These are phyloP conservation scores for Sialis lutaria DNA, from an alignment of 2,888 invertebrate genomes.

Conservation along the genomic window DNA sequence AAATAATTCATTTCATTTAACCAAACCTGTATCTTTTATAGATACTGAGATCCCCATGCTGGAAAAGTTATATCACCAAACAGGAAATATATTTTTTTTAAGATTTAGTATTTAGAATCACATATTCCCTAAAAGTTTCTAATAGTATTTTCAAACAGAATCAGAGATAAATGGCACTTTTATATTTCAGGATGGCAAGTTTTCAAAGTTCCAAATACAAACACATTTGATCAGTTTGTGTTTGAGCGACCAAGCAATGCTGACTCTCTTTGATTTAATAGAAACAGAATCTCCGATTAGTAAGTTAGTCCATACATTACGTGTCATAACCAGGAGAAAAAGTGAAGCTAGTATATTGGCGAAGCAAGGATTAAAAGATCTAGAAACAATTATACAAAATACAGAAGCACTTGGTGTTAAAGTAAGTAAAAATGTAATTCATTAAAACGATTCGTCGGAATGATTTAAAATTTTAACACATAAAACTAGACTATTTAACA, in stretches of 20 bases:
- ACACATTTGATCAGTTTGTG: slow-evolving; percentile 47
- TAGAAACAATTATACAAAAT: slow-evolving; percentile 54
- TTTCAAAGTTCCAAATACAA: slow-evolving; percentile 52
- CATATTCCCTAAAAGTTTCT: too few relatives aligned
- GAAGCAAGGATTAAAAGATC: slow-evolving; percentile 51
- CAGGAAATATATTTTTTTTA: too few relatives aligned
- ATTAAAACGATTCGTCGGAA: too few relatives aligned
- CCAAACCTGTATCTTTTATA: too few relatives aligned
- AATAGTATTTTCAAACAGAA: too few relatives aligned
- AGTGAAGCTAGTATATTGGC: slow-evolving; percentile 48
- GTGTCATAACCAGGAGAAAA: slow-evolving; percentile 46
- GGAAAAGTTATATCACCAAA: too few relatives aligned
- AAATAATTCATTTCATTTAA: too few relatives aligned
- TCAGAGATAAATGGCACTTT: not conserved
- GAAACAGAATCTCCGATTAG: slow-evolving; percentile 44
- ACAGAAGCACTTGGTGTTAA: slow-evolving; percentile 59
- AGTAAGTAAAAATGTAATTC: slow-evolving; percentile 28
- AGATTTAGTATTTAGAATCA: too few relatives aligned
- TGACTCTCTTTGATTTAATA: slow-evolving; percentile 43
- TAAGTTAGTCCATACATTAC: slow-evolving; percentile 42
- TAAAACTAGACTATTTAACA: too few relatives aligned
- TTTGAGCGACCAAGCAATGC: slow-evolving; percentile 47
- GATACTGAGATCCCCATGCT: too few relatives aligned
- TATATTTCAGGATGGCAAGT: slow-evolving; percentile 34
- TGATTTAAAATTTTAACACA: too few relatives aligned